Conservation (phyloP, 2,888 invertebrate genomes). For the Deilephila elpenor region DNA sequence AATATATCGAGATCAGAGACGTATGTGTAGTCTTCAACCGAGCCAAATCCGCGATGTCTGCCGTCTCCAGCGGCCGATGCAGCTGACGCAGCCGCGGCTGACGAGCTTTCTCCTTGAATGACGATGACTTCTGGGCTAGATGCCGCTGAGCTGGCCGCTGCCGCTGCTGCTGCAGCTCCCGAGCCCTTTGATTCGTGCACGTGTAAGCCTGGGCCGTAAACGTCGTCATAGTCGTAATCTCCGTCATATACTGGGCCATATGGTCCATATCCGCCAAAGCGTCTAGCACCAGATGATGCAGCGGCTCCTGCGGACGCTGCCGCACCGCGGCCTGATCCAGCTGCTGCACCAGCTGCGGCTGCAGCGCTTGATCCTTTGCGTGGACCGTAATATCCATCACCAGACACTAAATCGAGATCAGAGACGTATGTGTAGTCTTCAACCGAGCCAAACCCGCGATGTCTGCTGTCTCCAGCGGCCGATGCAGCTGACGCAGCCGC, state of each 20-base stretch:
- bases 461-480: background rate
- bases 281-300: background rate
- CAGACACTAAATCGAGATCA: background rate
- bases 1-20: background rate
- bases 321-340: background rate
- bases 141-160: background rate
- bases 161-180: background rate
- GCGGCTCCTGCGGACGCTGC: slow-evolving; percentile 29
- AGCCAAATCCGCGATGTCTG: background rate
- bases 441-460: background rate
- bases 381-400: background rate
- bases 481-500: slow-evolving; percentile 16
- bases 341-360: slow-evolving; percentile 27
- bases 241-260: background rate
- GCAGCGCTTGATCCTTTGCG: slow-evolving; percentile 20
- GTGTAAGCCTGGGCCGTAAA: background rate
- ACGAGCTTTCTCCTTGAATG: background rate
- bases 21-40: background rate
- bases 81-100: slow-evolving; percentile 7
- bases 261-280: background rate
- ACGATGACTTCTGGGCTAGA: background rate
- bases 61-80: background rate
- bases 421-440: background rate
- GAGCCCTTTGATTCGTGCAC: background rate
- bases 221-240: background rate